Base-by-base conservation (phyloP, 2,113 vertebrate species). In the Octodon degus region DNA sequence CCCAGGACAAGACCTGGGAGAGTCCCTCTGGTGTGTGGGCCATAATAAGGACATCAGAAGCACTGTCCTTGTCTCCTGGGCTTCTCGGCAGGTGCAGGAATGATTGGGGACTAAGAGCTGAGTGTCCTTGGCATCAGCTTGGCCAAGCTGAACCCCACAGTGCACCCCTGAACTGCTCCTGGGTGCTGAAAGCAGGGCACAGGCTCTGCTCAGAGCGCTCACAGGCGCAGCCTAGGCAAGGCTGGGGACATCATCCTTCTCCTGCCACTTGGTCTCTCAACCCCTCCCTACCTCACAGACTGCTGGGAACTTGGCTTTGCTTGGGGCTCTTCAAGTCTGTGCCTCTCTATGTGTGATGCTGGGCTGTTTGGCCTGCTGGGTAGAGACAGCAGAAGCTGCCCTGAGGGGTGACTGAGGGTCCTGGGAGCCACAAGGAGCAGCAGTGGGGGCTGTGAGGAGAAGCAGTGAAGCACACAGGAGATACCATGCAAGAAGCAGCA, bases 71-170 rank as follows among this genome's bases (percentile, higher is more conserved):
- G 25, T 9, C 30, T 65, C 0, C 0, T 5, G 24, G 13, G 13
- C 55, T 74, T 13, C 1, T 4, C 58, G 55, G 27, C 17, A 37
- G 40, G 34, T 0, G 25, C 0, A 58, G 50, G 55, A 50, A 2
- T 40, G 40, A 17, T 63, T 12, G 1, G 25, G 37, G 68, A 53
- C n/a, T 43, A 62, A 17, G 60, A 37, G 58, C 67, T 77, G 89
- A 30, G 86, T 5, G 20, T 34, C 19, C 34, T 58, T 40, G 47
- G 65, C 37, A 24, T 16, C 11, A 0, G 43, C 22, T 16, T 5
- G 0, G 1, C 32, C 8, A 0, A 62, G 63, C 24, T 34, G 43
- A 34, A 22, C 30, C 19, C 62, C 1, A 6, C 7, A 13, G 16
- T 17, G 55, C 16, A 16, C 14, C 16, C 55, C 16, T 5, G 17